Evolutionary conservation across 2,113 vertebrate species (phyloP), one percentile per base, ranked within the genome.

Genomic region (Hoplias malabaricus): DNA sequence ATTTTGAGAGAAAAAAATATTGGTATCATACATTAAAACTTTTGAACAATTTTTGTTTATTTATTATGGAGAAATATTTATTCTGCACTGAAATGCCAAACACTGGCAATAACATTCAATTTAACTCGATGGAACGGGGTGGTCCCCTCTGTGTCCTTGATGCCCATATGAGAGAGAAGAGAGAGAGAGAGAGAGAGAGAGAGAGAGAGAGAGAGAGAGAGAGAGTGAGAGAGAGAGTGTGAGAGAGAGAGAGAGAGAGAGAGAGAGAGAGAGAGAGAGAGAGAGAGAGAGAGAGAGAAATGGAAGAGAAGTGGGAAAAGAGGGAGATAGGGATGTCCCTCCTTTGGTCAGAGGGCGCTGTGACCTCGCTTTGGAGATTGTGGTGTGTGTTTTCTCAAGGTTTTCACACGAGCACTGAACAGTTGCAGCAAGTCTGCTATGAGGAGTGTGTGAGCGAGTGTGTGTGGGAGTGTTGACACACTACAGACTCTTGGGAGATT

Each of bases 341-440:
- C 27, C 46, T 34, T 67, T 56, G 48, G 59, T 66, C 63, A 80
- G 29, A 65, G 40, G 59, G 29, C 31, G 23, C 61, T 46, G 69
- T 79, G 77, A 79, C 77, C 61, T 73, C 21, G 70, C 48, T 67
- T 48, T 46, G 70, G 61, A 42, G 61, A 79, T 33, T 67, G 61
- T 48, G 48, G 34, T 72, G 34, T 73, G 33, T 72, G 69, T 73
- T 73, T 76, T 69, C 75, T 69, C 40, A 68, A 71, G 62, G 69
- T 33, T 40, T 69, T 61, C 69, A 62, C 69, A 69, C 61, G 48
- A 36, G 21, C 40, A n/a, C 65, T 21, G 53, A 65, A 78, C 61
- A 50, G 43, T 65, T 66, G 61, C 73, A 31, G 46, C 21, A 10
- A 7, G 29, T 16, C 42, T 65, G 73, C 70, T 61, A 75, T 43